Base-by-base conservation (phyloP, 2,797 vertebrate genomes). In the Tauraco hartlaubi region DNA sequence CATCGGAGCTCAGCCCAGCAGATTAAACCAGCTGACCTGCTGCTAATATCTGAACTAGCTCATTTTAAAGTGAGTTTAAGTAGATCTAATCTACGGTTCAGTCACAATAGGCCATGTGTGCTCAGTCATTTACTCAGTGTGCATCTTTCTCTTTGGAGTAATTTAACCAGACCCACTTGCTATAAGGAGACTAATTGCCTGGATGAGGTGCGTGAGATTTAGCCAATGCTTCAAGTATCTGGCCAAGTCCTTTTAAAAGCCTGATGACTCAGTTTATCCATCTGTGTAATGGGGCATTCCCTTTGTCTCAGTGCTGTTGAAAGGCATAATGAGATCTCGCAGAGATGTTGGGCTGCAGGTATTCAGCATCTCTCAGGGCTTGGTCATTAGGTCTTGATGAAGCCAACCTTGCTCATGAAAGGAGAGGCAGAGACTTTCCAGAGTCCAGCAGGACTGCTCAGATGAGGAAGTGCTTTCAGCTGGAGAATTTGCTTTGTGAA, bases 261-360 rank as follows among this genome's bases (percentile, higher is more conserved):
- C 48, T 1, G 4, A 31, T 97, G 96, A 96, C 63, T 96, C 95
- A 95, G 85, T 95, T 86, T 90, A 96, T 85, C 91, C 95, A 64
- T 26, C 59, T 94, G 91, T 94, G 94, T 95, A 94, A 96, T 96
- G 91, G 95, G 85, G 72, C 95, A 88, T 96, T 94, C 91, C 85
- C 92, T 96, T 79, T 95, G 94, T 95, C 85, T 95, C 21, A 2
- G 73, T 14, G 29, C 63, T 88, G 76, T 67, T 92, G 91, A 94
- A 96, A 97, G 88, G 59, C 85, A 28, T 82, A 92, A 96, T 64
- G 67, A 95, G 83, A 94, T 96, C 80, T 52, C 49, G 17, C 39
- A 78, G 85, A 90, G 78, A 75, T 12, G 1, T 6, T 33, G 92
- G 90, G 88, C 92, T 87, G 63, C 76, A 92, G 90, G 67, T 76